Evolutionary conservation across 1,140 invertebrate genomes (phyloP).

Genomic region (Cydia amplana): DNA sequence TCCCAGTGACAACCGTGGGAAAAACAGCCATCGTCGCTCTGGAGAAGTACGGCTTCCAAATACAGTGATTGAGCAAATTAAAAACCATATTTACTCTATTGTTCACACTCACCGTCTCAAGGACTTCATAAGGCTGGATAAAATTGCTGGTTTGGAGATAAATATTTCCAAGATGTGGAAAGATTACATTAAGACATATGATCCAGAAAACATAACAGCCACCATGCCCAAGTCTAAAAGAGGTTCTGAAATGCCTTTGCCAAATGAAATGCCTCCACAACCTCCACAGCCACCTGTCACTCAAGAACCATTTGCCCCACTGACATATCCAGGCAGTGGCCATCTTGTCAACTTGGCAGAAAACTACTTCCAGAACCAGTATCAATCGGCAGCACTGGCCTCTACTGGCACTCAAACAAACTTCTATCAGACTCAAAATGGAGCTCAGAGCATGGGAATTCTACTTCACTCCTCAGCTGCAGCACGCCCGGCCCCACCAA

Average conservation of each 20-base stretch:
- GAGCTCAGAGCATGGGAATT: constrained; percentile 66
- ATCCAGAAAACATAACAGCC: constrained; percentile 75
- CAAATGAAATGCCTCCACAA: constrained; percentile 47
- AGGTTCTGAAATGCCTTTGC: constrained; percentile 53
- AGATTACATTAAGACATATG: constrained; percentile 79
- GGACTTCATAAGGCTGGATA: constrained; percentile 78
- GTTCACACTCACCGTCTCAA: constrained; percentile 78
- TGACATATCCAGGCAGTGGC: constrained; percentile 73
- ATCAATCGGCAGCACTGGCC: constrained; percentile 60
- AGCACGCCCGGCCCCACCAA: constrained; percentile 58
- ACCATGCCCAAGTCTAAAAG: constrained; percentile 74
- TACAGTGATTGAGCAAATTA: constrained; percentile 80
- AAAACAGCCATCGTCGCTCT: constrained; percentile 76
- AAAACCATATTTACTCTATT: constrained; percentile 79
- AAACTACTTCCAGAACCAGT: constrained; percentile 76
- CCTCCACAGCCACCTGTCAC: constrained; percentile 46
- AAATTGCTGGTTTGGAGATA: constrained; percentile 79
- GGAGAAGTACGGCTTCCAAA: constrained; percentile 77
- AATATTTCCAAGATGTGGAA: constrained; percentile 82
- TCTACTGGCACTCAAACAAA: constrained; percentile 58
- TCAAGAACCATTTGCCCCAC: constrained; percentile 60
- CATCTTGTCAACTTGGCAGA: constrained; percentile 76
- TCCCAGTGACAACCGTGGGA: constrained; percentile 79
- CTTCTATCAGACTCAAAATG: constrained; percentile 71
- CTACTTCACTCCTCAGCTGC: constrained; percentile 64